Conservation (phyloP, 2,888 invertebrate genomes). For the Troilus luridus region DNA sequence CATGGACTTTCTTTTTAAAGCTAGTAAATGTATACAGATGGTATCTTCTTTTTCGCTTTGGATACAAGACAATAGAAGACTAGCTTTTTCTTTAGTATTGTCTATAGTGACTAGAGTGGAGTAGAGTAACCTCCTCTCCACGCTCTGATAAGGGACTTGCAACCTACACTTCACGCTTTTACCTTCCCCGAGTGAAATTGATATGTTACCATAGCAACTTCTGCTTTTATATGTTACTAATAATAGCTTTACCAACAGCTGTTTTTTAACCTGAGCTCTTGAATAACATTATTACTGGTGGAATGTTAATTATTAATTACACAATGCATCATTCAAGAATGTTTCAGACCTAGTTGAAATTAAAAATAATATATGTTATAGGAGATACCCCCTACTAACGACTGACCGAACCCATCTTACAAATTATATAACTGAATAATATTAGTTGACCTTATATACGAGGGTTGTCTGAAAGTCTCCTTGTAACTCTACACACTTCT, state of each 20-base stretch:
- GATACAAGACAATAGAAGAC: neutral
- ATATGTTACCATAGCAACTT: neutral
- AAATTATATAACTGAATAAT: too few relatives aligned
- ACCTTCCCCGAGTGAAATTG: neutral
- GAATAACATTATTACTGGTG: neutral
- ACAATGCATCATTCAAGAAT: too few relatives aligned
- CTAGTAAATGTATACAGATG: too few relatives aligned
- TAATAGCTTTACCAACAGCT: neutral
- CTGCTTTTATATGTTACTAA: neutral
- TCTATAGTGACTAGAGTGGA: neutral
- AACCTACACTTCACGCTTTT: slow-evolving; percentile 49
- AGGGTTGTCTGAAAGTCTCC: too few relatives aligned
- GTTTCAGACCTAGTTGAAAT: too few relatives aligned
- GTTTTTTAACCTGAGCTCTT: neutral
- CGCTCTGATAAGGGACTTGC: slow-evolving; percentile 25
- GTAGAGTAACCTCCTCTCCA: slow-evolving; percentile 40
- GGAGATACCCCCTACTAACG: too few relatives aligned
- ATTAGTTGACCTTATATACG: too few relatives aligned
- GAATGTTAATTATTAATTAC: neutral
- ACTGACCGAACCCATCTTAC: too few relatives aligned
- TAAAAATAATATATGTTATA: too few relatives aligned
- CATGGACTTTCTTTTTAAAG: too few relatives aligned
- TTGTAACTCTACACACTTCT: too few relatives aligned
- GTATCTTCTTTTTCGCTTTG: neutral
- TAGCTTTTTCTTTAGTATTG: slow-evolving; percentile 9